These are phyloP conservation scores for Battus philenor DNA, from an alignment of 1,140 invertebrate species.

Conservation along the genomic window DNA sequence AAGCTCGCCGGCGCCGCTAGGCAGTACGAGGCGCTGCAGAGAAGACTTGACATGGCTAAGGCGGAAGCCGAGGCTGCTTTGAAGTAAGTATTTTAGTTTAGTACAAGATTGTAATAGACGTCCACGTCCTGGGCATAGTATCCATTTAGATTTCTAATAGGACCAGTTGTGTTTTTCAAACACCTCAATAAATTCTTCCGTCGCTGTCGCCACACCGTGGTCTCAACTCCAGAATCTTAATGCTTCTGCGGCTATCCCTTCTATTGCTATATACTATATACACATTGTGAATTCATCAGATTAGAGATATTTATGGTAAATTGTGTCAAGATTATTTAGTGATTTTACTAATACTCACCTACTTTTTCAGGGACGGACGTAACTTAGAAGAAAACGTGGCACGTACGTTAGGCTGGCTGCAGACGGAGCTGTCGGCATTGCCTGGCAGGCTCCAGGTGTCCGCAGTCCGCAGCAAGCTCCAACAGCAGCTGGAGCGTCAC, in stretches of 20 bases:
- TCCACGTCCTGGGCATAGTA: too few relatives aligned
- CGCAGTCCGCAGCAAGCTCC: conserved; percentile 88
- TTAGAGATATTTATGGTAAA: too few relatives aligned
- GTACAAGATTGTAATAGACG: neutral
- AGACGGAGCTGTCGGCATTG: conserved; percentile 84
- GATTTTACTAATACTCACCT: neutral
- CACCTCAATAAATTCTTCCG: too few relatives aligned
- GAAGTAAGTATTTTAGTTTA: conserved; percentile 54
- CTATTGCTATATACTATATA: neutral
- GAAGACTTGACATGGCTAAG: conserved; percentile 92
- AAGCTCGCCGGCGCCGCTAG: conserved; percentile 90
- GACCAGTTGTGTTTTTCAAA: too few relatives aligned
- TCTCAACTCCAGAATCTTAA: too few relatives aligned
- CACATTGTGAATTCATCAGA: neutral
- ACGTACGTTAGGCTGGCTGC: conserved; percentile 91
- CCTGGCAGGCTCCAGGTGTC: conserved; percentile 89
- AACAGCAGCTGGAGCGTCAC: conserved; percentile 91
- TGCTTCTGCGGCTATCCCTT: too few relatives aligned
- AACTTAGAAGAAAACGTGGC: conserved; percentile 92
- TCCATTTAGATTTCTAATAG: neutral
- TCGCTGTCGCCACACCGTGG: too few relatives aligned
- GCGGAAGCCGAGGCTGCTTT: conserved; percentile 92
- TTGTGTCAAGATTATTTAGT: too few relatives aligned
- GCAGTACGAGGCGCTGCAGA: conserved; percentile 89
- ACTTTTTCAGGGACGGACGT: conserved; percentile 80